Base-by-base conservation (phyloP, 2,888 invertebrate species). In the Entomobrya multifasciata region DNA sequence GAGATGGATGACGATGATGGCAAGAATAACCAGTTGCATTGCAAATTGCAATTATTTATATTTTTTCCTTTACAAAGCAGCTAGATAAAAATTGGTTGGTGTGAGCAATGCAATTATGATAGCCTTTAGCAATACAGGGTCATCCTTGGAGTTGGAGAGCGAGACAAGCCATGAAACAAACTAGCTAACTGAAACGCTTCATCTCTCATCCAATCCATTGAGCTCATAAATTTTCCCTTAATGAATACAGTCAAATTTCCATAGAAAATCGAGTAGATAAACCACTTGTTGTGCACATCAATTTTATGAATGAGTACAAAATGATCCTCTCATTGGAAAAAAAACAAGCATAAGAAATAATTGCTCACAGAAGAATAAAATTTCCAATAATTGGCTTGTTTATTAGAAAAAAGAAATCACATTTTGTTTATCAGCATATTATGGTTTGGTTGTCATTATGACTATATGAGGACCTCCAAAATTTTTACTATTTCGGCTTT, bases 91-190 rank as follows among this genome's bases (percentile, higher is more conserved):
- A n/a, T n/a, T n/a, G n/a, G n/a, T n/a, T n/a, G n/a, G 70, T 70
- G 65, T 47, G 47, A 6, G 36, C 8, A 36, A 8, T 6, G 36
- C 8, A 36, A 55, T 52, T 55, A 36, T 47, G 36, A 36, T 76
- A 36, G 74, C 57, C 15, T 41, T 76, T 55, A 44, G 47, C 13
- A 41, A 36, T 57, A 55, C 55, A 82, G 82, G 82, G 82, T 82
- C 74, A 82, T 74, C 82, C 74, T 60, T 74, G 72, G 74, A 62
- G 74, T 44, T 82, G 70, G n/a, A n/a, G n/a, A n/a, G n/a, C n/a
- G n/a, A n/a, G n/a, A n/a, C n/a, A n/a, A n/a, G n/a, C n/a, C n/a
- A n/a, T n/a, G n/a, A n/a, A n/a, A n/a, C n/a, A n/a, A n/a, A n/a
- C n/a, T n/a, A n/a, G n/a, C n/a, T n/a, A n/a, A n/a, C n/a, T n/a